Evolutionary conservation across 2,113 vertebrate genomes (phyloP).

Genomic region (Serilophus lunatus): DNA sequence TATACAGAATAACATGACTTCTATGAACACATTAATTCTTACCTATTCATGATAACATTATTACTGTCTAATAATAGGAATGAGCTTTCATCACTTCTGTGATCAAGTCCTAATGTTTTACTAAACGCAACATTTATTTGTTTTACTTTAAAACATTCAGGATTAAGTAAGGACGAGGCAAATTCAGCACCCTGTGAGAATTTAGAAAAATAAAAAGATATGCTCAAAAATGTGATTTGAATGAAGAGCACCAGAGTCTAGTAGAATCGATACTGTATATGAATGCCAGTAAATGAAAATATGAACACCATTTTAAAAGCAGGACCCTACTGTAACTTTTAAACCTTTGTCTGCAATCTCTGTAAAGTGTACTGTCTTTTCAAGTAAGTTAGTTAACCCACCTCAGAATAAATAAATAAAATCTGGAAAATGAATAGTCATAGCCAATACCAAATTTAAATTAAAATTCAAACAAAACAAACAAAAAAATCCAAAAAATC

Average conservation of each 20-base stretch:
- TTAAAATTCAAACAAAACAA: not conserved
- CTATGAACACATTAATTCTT: not conserved
- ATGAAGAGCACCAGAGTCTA: not conserved
- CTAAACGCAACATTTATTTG: fast-evolving
- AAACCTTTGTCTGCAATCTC: not conserved
- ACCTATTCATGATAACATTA: not conserved
- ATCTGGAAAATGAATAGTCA: not conserved
- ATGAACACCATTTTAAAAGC: not conserved
- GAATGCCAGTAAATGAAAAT: not conserved
- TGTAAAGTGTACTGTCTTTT: not conserved
- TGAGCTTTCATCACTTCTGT: not conserved
- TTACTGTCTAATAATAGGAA: not conserved
- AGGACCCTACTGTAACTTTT: not conserved
- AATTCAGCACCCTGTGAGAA: not conserved
- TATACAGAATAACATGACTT: not conserved
- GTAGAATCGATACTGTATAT: not conserved
- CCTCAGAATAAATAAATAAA: not conserved
- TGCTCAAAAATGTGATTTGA: not conserved
- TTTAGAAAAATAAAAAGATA: not conserved
- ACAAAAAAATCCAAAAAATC: no score
- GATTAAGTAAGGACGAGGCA: not conserved
- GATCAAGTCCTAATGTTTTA: not conserved
- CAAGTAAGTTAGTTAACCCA: not conserved
- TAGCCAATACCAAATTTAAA: not conserved
- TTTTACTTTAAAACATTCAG: not conserved